A percentile compares a stretch with the other conserved stretches of the same genome.
Conservation (phyloP, 1,140 invertebrate species). For the Leptinotarsa defecta region DNA sequence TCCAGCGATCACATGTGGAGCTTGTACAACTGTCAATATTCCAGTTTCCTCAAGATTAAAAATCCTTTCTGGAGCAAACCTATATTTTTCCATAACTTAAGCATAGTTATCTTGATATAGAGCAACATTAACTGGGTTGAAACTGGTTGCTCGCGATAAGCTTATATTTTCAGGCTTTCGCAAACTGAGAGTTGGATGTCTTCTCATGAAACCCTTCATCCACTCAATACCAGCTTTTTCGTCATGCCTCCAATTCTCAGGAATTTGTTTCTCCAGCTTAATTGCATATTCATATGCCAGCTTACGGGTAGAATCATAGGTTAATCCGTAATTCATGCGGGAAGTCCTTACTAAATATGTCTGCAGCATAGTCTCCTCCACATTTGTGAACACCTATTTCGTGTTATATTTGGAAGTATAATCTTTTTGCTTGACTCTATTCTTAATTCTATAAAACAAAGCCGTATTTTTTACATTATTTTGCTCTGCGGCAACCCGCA, state of each 20-base stretch:
- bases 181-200: neutral
- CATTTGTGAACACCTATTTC: neutral
- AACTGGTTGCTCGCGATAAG: constrained; percentile 2
- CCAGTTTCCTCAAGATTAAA: constrained; percentile 56
- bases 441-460: neutral
- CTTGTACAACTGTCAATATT: constrained; percentile 52
- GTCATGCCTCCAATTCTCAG: neutral
- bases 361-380: neutral
- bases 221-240: neutral
- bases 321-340: neutral
- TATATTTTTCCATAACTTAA: constrained; percentile 13
- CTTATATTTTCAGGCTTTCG: constrained; percentile 21
- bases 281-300: neutral
- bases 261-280: neutral
- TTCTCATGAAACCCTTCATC: neutral
- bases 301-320: neutral
- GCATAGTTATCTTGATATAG: constrained; percentile 8
- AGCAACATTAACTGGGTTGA: constrained; percentile 13
- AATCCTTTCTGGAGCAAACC: constrained; percentile 38
- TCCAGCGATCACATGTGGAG: constrained; percentile 29
- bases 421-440: neutral
- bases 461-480: neutral
- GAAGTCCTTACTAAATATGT: neutral
- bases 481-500: neutral
- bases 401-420: constrained; percentile 5